A percentile compares a stretch with the other conserved stretches of the same genome.
phyloP scores from a whole-genome alignment of 2,797 vertebrate genomes.

The Poeciliopsis turneri region DNA sequence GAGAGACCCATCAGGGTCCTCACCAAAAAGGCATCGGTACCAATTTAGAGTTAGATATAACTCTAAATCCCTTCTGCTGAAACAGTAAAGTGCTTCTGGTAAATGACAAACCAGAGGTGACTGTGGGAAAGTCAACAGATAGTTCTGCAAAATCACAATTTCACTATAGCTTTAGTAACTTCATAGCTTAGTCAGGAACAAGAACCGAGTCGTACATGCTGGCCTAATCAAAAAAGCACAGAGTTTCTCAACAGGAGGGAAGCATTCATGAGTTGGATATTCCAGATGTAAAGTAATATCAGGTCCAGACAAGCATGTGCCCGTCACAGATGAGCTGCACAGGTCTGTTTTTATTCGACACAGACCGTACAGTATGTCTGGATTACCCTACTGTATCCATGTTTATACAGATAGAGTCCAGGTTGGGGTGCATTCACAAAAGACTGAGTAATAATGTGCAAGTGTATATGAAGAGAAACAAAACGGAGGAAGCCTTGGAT shows the following conservation, averaged over 20 bases:
- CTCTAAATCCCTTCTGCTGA: not conserved
- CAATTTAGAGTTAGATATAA: not conserved
- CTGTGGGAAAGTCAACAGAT: not conserved
- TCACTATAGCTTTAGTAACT: conserved; percentile 29
- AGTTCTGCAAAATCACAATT: conserved; percentile 48
- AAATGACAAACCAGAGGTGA: conserved; percentile 2
- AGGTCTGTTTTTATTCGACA: conserved; percentile 63
- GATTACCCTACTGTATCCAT: conserved; percentile 39
- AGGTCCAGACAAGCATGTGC: not conserved
- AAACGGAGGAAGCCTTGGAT: conserved; percentile 22
- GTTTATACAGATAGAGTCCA: conserved; percentile 64
- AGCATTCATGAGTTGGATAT: not conserved
- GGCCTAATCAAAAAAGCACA: conserved; percentile 39
- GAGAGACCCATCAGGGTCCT: not conserved
- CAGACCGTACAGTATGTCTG: conserved; percentile 40
- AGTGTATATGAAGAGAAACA: conserved; percentile 46
- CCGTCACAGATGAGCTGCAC: conserved; percentile 50
- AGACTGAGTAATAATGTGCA: conserved; percentile 12
- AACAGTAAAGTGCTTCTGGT: not conserved
- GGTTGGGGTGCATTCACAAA: conserved; percentile 15
- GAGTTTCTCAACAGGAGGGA: conserved; percentile 29
- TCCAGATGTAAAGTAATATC: conserved; percentile 2
- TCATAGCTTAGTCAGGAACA: conserved; percentile 10
- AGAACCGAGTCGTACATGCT: conserved; percentile 23
- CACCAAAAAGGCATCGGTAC: no score